phyloP scores from a whole-genome alignment of 2,797 vertebrate genomes.

The Gila robusta region DNA sequence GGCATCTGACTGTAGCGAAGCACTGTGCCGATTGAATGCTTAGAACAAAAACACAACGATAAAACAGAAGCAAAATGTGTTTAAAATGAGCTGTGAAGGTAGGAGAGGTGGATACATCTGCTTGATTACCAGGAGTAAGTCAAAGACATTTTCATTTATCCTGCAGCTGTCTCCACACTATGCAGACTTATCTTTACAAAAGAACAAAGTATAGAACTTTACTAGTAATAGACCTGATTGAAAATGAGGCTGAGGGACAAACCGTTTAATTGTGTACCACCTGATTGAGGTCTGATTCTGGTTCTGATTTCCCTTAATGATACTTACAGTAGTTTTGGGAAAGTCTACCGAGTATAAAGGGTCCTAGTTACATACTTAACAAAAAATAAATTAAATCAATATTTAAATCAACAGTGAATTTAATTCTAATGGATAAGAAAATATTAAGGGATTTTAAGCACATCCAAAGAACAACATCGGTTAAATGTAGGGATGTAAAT shows the following conservation, averaged over 20 bases:
- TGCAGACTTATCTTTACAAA: background rate
- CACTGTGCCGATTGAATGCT: background rate
- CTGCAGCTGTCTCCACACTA: background rate
- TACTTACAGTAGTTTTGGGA: too few relatives aligned
- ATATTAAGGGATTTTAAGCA: background rate
- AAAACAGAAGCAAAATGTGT: slow-evolving; percentile 41
- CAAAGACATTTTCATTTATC: background rate
- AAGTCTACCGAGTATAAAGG: background rate
- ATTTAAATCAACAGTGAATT: background rate
- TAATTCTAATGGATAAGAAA: too few relatives aligned
- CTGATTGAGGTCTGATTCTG: background rate
- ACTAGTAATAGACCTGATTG: background rate
- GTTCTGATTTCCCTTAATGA: background rate
- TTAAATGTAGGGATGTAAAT: background rate
- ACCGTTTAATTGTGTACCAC: background rate
- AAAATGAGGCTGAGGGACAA: background rate
- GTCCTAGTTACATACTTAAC: background rate
- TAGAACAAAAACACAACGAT: slow-evolving; percentile 21
- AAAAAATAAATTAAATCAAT: background rate
- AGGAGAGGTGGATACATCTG: background rate
- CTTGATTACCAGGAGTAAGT: background rate
- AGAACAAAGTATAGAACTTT: background rate
- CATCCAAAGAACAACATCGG: background rate
- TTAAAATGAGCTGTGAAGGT: slow-evolving; percentile 21
- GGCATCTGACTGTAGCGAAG: background rate